phyloP scores from a whole-genome alignment of 1,140 invertebrate species.

The Hesperophylax magnus region DNA sequence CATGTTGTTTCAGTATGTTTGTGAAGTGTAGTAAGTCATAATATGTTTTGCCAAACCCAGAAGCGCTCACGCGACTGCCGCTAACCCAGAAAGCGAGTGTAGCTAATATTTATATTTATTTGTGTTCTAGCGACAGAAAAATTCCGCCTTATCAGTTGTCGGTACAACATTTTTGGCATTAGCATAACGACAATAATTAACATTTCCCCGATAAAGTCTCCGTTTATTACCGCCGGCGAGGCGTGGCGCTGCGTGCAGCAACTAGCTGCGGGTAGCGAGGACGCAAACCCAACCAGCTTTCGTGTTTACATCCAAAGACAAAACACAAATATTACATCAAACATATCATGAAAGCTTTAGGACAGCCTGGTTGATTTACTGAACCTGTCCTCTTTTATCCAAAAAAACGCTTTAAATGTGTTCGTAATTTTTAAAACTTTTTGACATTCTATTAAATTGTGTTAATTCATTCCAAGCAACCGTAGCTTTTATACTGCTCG shows the following conservation, averaged over 20 bases:
- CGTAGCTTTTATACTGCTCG: too few species aligned
- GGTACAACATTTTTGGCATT: constrained; percentile 58
- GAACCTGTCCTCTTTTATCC: neutral
- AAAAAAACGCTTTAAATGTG: too few species aligned
- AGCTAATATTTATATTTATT: constrained; percentile 56
- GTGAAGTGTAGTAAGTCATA: too few species aligned
- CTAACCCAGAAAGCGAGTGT: constrained; percentile 42
- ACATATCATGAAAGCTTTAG: neutral
- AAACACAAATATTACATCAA: neutral
- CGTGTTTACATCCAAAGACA: constrained; percentile 13
- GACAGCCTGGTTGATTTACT: neutral
- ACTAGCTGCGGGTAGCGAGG: neutral
- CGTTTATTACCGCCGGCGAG: constrained; percentile 54
- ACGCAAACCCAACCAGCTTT: constrained; percentile 26
- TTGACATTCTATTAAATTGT: too few species aligned
- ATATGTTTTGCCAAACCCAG: constrained; percentile 26
- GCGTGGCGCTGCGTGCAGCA: constrained; percentile 49
- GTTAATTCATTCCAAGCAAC: too few species aligned
- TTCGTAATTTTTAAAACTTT: too few species aligned
- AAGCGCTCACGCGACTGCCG: constrained; percentile 22
- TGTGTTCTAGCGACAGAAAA: constrained; percentile 55
- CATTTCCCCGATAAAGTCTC: constrained; percentile 56
- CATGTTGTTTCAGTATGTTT: too few species aligned
- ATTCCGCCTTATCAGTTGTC: constrained; percentile 54
- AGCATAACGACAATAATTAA: constrained; percentile 59